phyloP scores from a whole-genome alignment of 2,888 invertebrate species.

The Ametastegia equiseti region DNA sequence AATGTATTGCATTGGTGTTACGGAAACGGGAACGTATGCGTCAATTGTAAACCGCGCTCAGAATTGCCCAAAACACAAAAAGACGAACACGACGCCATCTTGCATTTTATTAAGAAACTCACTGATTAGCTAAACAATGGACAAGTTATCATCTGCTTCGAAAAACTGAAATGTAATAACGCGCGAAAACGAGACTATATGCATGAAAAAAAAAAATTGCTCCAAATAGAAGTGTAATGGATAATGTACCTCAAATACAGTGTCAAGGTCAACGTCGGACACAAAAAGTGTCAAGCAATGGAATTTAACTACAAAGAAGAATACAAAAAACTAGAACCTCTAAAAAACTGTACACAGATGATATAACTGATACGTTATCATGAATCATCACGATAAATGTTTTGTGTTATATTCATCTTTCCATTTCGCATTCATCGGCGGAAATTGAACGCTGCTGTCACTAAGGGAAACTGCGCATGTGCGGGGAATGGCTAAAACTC shows the following conservation, averaged over 20 bases:
- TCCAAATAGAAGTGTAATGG: too few relatives aligned
- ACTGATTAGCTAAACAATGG: not conserved
- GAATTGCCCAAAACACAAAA: too few relatives aligned
- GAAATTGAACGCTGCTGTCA: not conserved
- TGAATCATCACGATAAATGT: not conserved
- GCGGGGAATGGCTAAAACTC: not conserved
- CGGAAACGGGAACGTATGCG: too few relatives aligned
- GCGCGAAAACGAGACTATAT: too few relatives aligned
- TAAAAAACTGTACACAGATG: not conserved
- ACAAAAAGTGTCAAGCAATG: too few relatives aligned
- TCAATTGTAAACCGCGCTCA: too few relatives aligned
- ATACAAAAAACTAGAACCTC: too few relatives aligned
- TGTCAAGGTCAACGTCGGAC: too few relatives aligned
- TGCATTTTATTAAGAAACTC: not conserved
- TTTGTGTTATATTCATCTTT: not conserved
- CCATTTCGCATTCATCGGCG: not conserved
- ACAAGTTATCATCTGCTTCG: not conserved
- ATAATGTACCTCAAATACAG: too few relatives aligned
- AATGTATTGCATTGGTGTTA: too few relatives aligned
- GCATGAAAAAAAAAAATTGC: too few relatives aligned
- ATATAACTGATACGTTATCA: not conserved
- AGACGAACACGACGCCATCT: not conserved
- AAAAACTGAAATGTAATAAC: too few relatives aligned
- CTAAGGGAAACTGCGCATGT: not conserved
- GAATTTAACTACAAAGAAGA: not conserved